Percentiles rank a stretch among this genome's conserved stretches.
These are phyloP conservation scores for Thamnophis elegans DNA, from an alignment of 2,797 vertebrate species.

Conservation along the genomic window DNA sequence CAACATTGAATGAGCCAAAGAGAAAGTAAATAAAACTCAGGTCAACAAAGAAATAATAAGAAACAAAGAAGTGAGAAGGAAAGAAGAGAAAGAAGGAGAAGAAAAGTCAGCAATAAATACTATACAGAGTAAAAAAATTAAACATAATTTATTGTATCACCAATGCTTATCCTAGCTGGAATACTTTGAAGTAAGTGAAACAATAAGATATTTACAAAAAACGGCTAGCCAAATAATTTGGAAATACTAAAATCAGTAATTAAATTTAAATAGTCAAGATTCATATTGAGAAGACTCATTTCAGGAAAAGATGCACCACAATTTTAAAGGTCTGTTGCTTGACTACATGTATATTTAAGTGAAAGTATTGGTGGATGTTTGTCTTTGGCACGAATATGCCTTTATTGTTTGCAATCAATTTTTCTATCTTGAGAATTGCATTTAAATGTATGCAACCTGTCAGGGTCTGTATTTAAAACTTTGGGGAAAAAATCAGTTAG, in stretches of 20 bases:
- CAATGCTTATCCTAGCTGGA: neutral
- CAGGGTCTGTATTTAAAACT: neutral
- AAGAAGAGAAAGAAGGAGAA: neutral
- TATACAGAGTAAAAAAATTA: constrained; percentile 1
- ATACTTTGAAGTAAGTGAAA: neutral
- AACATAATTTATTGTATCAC: constrained; percentile 4
- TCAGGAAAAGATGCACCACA: neutral
- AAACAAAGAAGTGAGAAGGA: constrained; percentile 44
- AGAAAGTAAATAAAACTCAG: constrained; percentile 78
- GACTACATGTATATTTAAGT: neutral
- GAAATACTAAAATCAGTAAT: neutral
- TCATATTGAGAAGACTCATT: neutral
- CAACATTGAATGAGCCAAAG: constrained; percentile 74
- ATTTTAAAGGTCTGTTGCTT: neutral
- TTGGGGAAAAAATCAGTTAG: neutral
- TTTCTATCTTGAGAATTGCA: neutral
- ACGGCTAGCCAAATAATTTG: neutral
- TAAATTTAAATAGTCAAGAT: neutral
- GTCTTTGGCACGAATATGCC: neutral
- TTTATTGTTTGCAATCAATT: neutral
- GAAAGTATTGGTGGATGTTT: neutral
- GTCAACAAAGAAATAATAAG: constrained; percentile 54
- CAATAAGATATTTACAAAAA: neutral
- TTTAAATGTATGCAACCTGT: neutral
- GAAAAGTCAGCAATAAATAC: constrained; percentile 10